Evolutionary conservation across 2,888 invertebrate genomes (phyloP), one percentile per base, ranked within the genome.

Genomic region (Lymantria dispar): DNA sequence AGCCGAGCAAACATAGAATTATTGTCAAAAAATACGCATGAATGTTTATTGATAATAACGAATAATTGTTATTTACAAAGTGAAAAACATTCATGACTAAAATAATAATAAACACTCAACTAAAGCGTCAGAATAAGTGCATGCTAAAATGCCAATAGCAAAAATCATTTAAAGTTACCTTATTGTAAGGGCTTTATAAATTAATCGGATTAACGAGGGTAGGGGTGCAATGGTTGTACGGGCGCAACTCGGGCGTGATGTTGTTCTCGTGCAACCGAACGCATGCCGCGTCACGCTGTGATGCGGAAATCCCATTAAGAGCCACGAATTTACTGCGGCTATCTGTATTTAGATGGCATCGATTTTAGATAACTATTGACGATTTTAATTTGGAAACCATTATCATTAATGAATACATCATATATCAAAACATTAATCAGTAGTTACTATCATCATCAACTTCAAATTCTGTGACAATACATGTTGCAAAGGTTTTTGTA

Each of bases 261-360:
- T 43, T 53, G 52, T 46, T 48, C 47, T 47, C 66, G 60, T 59
- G 55, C 65, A 68, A 68, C 64, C 72, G 70, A 70, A 66, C 70
- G 58, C 67, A 62, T 68, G 52, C 58, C 64, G 64, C 61, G 63
- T 50, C 64, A 56, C 64, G 60, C 74, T 70, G 56, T 72, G 81
- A 82, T 83, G 81, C 77, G 83, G 80, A 84, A 84, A 87, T 81
- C 85, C 85, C 83, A 85, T 87, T 87, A 86, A 76, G 74, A 72
- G 72, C 74, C 75, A 73, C 77, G 72, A 83, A 80, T 84, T 83
- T 78, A 72, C 73, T 74, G 66, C 66, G 70, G 66, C 69, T 64
- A 62, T 52, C n/a, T n/a, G 62, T 72, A 73, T 72, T 69, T 72
- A 70, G 69, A 76, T 67, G 64, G 62, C 56, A 70, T 68, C 64